Base-by-base conservation (phyloP, 2,888 invertebrate genomes). In the Pandemis heparana region DNA sequence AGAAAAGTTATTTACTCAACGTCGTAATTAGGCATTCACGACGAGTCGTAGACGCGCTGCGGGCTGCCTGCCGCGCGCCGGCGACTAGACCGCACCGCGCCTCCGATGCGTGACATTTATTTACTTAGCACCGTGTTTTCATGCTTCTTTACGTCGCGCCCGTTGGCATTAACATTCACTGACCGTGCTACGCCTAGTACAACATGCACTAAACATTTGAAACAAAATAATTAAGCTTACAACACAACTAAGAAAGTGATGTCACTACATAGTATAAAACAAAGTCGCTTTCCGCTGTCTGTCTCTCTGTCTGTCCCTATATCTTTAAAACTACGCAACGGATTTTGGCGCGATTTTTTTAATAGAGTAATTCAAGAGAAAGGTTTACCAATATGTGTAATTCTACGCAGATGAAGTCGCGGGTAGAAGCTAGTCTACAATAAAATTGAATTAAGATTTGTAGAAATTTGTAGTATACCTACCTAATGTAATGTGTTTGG, bases 1-100 rank as follows among this genome's bases (percentile, higher is more conserved):
- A 94, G 92, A 93, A 94, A 94, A 92, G 89, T 91, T 94, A 94
- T 94, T 94, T 94, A 91, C 94, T 91, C 88, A 83, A 84, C 82
- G 87, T 86, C 91, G 92, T 92, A 94, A 94, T 94, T 94, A 94
- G 94, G 92, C 91, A 94, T 94, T 94, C 94, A 92, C 87, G 85
- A 85, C 86, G 89, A 90, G 92, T 91, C 88, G 85, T 84, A 81
- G 79, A 79, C 85, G 87, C 90, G 87, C 90, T 89, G 89, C 90
- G 89, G 92, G 92, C 90, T 87, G 90, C 88, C 90, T 56, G 89
- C 80, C 79, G 85, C 82, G 79, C 82, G 79, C 89, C 90, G 87
- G 82, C 86, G 87, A 81, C 87, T 84, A 91, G 92, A 90, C 91
- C 86, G 87, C 85, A 85, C 70, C 85, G 85, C 65, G 74, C 74